phyloP scores from a whole-genome alignment of 2,888 invertebrate species.

The Oeneis ivallda region DNA sequence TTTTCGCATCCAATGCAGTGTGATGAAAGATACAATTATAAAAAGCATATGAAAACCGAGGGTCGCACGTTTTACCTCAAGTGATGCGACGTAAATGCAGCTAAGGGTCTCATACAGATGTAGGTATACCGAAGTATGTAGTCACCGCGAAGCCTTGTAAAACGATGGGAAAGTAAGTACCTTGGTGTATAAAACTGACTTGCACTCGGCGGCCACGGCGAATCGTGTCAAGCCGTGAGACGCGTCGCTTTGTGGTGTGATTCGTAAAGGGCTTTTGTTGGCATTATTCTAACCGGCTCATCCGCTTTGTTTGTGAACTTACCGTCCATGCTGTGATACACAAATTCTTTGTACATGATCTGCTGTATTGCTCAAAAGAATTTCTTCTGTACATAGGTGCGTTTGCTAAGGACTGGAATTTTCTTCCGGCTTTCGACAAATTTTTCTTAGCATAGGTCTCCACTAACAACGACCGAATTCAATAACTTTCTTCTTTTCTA shows the following conservation, averaged over 20 bases:
- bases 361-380: background rate
- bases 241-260: constrained; percentile 15
- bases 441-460: background rate
- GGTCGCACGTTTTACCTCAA: constrained; percentile 9
- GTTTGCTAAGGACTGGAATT: background rate
- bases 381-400: background rate
- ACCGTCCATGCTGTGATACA: constrained; percentile 3
- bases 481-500: too few species aligned
- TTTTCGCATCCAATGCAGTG: background rate
- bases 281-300: constrained; percentile 38
- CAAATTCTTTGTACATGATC: background rate
- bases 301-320: constrained; percentile 39
- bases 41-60: constrained; percentile 1
- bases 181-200: constrained; percentile 10
- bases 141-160: constrained; percentile 15
- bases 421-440: background rate
- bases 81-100: constrained; percentile 1
- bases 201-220: constrained; percentile 4
- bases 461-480: too few species aligned
- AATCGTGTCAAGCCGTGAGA: constrained; percentile 16
- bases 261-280: constrained; percentile 5
- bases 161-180: constrained; percentile 15
- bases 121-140: background rate
- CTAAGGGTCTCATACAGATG: constrained; percentile 3
- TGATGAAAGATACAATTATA: constrained; percentile 6